Conservation (phyloP, 2,888 invertebrate species). For the Neoascia interrupta region DNA sequence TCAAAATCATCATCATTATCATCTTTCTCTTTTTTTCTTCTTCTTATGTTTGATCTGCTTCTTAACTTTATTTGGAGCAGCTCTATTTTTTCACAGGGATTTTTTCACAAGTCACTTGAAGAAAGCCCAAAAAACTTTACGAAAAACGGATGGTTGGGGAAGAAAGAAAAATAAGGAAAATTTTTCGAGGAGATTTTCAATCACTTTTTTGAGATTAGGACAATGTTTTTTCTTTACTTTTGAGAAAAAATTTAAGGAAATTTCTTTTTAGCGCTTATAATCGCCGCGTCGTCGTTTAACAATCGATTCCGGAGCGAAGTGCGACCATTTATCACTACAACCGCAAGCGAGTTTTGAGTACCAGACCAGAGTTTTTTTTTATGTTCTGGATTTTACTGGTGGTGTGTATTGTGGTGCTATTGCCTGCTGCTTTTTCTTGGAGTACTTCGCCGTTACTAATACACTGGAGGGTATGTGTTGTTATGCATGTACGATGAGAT, state of each 20-base stretch:
- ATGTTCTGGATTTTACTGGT: conserved; percentile 58
- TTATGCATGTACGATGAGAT: conserved; percentile 59
- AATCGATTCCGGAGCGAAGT: conserved; percentile 67
- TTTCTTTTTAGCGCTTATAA: conserved; percentile 53
- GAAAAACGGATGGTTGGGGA: conserved; percentile 14
- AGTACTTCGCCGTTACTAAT: conserved; percentile 53
- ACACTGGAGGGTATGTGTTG: conserved; percentile 46
- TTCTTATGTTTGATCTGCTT: conserved; percentile 25
- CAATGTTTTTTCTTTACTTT: not conserved
- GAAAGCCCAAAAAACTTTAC: conserved; percentile 23
- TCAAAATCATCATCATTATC: conserved; percentile 32
- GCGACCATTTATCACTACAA: conserved; percentile 68
- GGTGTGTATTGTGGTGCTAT: conserved; percentile 29
- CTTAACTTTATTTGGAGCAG: not conserved
- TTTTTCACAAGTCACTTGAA: conserved; percentile 5
- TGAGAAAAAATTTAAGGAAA: conserved; percentile 27
- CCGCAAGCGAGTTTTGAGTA: conserved; percentile 67
- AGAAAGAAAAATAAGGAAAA: too few species aligned
- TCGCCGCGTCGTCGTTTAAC: conserved; percentile 66
- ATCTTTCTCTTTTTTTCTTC: conserved; percentile 34
- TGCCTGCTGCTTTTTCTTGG: conserved; percentile 31
- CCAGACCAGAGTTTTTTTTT: conserved; percentile 32
- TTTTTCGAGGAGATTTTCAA: not conserved
- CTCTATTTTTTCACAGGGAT: conserved; percentile 26
- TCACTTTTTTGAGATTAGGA: not conserved